Conservation (phyloP, 2,113 vertebrate species). For the Tachuris rubrigastra region DNA sequence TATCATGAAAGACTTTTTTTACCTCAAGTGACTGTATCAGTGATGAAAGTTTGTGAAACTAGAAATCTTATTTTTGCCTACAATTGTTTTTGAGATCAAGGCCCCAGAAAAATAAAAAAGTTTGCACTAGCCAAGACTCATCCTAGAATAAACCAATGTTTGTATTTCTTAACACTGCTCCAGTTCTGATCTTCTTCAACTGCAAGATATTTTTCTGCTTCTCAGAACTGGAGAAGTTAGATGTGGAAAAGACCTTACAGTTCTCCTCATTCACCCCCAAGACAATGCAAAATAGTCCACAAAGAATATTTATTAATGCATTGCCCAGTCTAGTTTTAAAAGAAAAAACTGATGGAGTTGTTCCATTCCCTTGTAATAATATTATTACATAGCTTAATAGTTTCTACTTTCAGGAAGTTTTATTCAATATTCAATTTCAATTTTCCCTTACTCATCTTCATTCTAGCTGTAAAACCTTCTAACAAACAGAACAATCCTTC, state of each 20-base stretch:
- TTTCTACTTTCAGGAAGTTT: constrained; percentile 15
- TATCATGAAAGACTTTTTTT: not conserved
- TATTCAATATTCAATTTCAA: not conserved
- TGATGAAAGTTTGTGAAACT: not conserved
- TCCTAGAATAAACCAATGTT: not conserved
- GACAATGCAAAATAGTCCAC: not conserved
- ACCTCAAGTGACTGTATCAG: not conserved
- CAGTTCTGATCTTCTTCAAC: not conserved
- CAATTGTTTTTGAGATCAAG: not conserved
- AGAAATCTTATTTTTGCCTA: not conserved
- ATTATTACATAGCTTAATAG: not conserved
- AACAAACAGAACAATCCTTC: not conserved
- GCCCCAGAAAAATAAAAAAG: not conserved
- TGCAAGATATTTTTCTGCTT: not conserved
- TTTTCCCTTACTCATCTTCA: not conserved
- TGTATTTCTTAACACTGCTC: not conserved
- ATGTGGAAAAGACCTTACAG: not conserved
- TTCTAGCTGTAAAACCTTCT: not conserved
- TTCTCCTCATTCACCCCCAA: not conserved
- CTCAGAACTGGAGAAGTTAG: not conserved
- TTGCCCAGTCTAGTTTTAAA: not conserved
- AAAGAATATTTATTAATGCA: not conserved
- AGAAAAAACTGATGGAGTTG: not conserved
- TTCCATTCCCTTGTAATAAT: not conserved
- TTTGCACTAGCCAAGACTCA: not conserved